These are phyloP conservation scores for Callionymus lyra DNA, from an alignment of 2,113 vertebrate genomes.

Conservation along the genomic window DNA sequence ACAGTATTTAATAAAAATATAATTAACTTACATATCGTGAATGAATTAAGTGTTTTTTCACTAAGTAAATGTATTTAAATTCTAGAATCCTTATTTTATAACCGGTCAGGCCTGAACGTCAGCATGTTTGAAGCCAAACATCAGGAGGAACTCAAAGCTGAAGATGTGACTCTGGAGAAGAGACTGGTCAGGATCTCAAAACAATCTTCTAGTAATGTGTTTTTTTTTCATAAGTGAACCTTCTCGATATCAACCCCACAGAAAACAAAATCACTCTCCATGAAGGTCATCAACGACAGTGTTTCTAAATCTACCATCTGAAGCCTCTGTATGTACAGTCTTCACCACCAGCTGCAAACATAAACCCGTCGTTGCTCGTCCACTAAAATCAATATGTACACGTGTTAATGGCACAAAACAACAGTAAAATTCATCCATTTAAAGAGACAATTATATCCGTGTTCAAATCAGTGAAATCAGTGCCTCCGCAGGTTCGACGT, in stretches of 20 bases:
- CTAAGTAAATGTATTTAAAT: no score
- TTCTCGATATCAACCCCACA: conserved; percentile 13
- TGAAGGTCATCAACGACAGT: conserved; percentile 18
- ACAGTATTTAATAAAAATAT: no score
- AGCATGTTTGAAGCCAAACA: not conserved
- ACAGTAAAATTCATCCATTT: conserved; percentile 43
- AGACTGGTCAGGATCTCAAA: no score
- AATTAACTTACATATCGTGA: no score
- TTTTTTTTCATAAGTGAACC: no score
- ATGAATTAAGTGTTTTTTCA: no score
- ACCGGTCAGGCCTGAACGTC: not conserved
- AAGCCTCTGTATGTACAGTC: conserved; percentile 29
- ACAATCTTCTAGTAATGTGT: not conserved
- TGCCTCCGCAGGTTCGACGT: conserved; percentile 11
- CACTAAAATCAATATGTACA: conserved; percentile 50
- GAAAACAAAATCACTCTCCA: conserved; percentile 19
- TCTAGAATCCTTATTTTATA: no score
- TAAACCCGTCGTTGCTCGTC: conserved; percentile 20
- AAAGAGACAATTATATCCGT: conserved; percentile 39
- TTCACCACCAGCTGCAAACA: conserved; percentile 26
- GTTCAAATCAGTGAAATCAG: conserved; percentile 26
- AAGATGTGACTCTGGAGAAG: conserved; percentile 3
- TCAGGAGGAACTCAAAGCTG: not conserved
- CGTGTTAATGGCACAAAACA: conserved; percentile 48
- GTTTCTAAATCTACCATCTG: conserved; percentile 29